These are phyloP conservation scores for Anabacerthia variegaticeps DNA, from an alignment of 2,797 vertebrate species.

Conservation along the genomic window DNA sequence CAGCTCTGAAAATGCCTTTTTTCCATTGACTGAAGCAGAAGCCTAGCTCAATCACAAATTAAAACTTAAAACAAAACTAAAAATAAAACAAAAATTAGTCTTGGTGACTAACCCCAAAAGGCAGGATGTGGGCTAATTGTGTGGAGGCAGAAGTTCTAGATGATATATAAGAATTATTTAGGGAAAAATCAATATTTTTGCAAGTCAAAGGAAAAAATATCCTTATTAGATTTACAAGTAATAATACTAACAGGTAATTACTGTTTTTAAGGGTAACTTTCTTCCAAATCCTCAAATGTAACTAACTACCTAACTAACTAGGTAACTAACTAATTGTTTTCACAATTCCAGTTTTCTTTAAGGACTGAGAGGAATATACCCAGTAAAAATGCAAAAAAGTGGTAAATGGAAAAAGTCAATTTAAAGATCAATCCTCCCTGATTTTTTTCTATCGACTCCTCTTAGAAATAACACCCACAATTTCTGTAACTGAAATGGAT, in stretches of 20 bases:
- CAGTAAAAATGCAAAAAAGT: not conserved
- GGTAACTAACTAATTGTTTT: not conserved
- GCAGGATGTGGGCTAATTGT: not conserved
- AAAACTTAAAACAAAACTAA: not conserved
- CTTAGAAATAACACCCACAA: not conserved
- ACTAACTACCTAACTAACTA: not conserved
- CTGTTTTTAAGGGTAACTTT: not conserved
- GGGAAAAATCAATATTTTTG: not conserved
- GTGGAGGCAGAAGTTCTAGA: not conserved
- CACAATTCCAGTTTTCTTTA: not conserved
- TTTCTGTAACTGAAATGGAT: conserved; percentile 25
- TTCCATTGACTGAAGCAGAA: not conserved
- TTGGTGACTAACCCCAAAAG: not conserved
- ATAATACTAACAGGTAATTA: not conserved
- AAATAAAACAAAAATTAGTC: not conserved
- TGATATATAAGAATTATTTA: not conserved
- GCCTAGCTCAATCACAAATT: not conserved
- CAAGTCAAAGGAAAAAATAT: not conserved
- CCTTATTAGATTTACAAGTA: not conserved
- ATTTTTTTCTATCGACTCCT: not conserved
- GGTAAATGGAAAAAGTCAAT: conserved; percentile 27
- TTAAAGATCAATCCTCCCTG: conserved; percentile 34
- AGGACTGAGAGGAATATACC: not conserved
- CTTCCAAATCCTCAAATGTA: not conserved
- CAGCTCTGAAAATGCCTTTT: not conserved